Percentiles rank a stretch among this genome's conserved stretches.
Conservation (phyloP, 1,140 invertebrate species). For the Cherax quadricarinatus region DNA sequence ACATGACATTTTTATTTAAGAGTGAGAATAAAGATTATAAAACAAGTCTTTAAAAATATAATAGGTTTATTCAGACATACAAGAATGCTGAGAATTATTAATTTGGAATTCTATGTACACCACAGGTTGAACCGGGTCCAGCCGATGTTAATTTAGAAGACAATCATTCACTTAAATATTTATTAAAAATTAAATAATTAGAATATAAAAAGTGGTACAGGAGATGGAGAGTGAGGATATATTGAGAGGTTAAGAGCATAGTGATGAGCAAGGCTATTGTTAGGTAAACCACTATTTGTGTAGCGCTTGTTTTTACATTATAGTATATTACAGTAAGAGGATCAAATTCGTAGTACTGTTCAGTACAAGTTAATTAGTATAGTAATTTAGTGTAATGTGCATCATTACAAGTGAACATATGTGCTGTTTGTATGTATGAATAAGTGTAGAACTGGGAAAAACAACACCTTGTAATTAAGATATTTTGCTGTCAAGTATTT, state of each 20-base stretch:
- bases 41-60: background rate
- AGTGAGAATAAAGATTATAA: no score
- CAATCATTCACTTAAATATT: slow-evolving; percentile 28
- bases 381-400: background rate
- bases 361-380: no score
- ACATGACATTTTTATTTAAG: no score
- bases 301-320: no score
- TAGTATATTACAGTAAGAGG: no score
- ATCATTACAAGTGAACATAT: background rate
- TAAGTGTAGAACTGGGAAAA: background rate
- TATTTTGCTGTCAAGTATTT: background rate
- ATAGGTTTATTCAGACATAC: slow-evolving; percentile 3
- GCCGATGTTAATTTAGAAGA: slow-evolving; percentile 50
- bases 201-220: background rate
- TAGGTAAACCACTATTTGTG: background rate
- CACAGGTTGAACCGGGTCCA: slow-evolving; percentile 46
- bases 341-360: no score
- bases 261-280: background rate
- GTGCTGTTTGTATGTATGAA: background rate
- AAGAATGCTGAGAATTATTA: background rate
- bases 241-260: background rate
- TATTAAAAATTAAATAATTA: background rate
- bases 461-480: background rate
- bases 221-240: background rate
- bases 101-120: background rate